These are phyloP conservation scores for Vidua macroura DNA, from an alignment of 2,113 vertebrate genomes.

Conservation along the genomic window DNA sequence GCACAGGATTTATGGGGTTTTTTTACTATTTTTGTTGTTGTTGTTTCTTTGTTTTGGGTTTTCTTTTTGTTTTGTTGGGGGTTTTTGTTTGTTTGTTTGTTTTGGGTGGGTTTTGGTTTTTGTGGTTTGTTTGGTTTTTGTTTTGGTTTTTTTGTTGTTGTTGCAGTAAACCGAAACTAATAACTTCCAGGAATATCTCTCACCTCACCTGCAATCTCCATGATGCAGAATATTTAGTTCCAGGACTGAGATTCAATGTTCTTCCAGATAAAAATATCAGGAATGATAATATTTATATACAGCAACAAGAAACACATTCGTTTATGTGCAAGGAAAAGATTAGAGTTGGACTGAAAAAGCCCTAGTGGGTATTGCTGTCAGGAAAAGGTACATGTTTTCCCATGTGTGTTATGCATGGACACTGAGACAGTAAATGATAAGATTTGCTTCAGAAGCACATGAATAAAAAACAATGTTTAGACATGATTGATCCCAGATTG, in stretches of 20 bases:
- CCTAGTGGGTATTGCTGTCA: background rate
- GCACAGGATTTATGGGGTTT: background rate
- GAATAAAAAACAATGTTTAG: background rate
- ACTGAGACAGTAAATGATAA: background rate
- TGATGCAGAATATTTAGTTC: background rate
- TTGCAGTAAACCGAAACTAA: background rate
- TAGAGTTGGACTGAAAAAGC: background rate
- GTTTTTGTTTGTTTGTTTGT: background rate
- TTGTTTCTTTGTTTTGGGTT: background rate
- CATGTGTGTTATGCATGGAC: background rate
- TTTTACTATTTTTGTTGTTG: background rate
- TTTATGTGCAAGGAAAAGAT: background rate
- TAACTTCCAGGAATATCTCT: background rate
- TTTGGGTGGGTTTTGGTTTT: background rate
- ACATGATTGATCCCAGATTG: background rate
- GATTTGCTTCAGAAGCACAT: background rate
- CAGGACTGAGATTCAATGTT: background rate
- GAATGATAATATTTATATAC: background rate
- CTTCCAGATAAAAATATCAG: constrained; percentile 14
- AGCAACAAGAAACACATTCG: background rate
- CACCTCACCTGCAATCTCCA: background rate
- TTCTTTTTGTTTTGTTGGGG: background rate
- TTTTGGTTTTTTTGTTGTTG: background rate
- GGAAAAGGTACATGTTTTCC: background rate
- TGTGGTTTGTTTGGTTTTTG: background rate